Evolutionary conservation across 2,113 vertebrate species (phyloP), one percentile per base, ranked within the genome.

Genomic region (Reinhardtius hippoglossoides): DNA sequence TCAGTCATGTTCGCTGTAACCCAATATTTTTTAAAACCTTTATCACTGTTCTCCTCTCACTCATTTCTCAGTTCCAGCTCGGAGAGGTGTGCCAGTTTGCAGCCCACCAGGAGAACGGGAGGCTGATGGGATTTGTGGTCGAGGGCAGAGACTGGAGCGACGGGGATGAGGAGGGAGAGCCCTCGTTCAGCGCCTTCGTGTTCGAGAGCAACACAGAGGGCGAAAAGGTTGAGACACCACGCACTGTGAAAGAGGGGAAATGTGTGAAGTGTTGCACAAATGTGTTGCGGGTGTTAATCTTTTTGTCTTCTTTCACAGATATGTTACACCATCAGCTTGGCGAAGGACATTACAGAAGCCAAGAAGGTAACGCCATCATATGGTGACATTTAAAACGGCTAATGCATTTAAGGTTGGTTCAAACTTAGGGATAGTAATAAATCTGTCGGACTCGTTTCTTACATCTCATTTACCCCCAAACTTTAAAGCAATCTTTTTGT

Each of bases 171-270:
- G 90, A 92, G 21, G 95, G 95, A 15, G 93, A 94, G 63, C 82
- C 95, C 0, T 95, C 96, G 2, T 96, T 96, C 75, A 97, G 96
- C 0, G 92, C 95, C 0, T 99, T 97, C 0, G 65, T 99, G 76
- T 99, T 99, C 73, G 98, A 99, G 94, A 98, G 98, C 94, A 99
- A 98, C 95, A 97, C 97, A 0, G 98, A 99, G 89, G 97, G 97
- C 35, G 97, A 98, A 91, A 99, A 99, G 97, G 98, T 99, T 8
- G 4, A 16, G 14, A 1, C 9, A 1, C 0, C 10, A 2, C 0
- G 0, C 2, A 68, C 64, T 54, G 4, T 15, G 0, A 14, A 23
- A 8, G 10, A 5, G 6, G 12, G 40, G 12, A 23, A 12, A 63
- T 9, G 9, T 20, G 3, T 65, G 18, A 9, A 14, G 20, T 24